Evolutionary conservation across 2,113 vertebrate genomes (phyloP).

Genomic region (Mus musculus): DNA sequence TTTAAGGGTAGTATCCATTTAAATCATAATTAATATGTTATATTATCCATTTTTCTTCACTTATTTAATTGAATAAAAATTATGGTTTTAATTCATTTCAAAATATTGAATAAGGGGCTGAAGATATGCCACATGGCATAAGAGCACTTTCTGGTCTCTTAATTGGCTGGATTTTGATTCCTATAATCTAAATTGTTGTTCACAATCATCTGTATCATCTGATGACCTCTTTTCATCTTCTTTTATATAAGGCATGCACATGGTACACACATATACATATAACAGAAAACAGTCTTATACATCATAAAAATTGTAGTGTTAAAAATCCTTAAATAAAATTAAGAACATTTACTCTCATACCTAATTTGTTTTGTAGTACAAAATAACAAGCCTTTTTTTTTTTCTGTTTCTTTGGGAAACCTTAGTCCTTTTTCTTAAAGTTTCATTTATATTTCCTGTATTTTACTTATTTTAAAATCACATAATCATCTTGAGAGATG

Average conservation of each 20-base stretch:
- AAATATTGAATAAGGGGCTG: not conserved
- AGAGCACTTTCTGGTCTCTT: not conserved
- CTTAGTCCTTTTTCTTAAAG: not conserved
- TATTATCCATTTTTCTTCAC: not conserved
- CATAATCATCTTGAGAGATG: not conserved
- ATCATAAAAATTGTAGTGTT: not conserved
- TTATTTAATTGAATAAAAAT: not conserved
- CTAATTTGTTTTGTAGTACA: not conserved
- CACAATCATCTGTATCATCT: not conserved
- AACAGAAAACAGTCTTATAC: not conserved
- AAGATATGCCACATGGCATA: not conserved
- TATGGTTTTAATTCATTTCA: not conserved
- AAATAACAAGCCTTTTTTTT: not conserved
- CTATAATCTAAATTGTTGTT: not conserved
- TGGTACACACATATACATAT: not conserved
- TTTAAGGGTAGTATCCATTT: not conserved
- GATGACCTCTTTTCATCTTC: not conserved
- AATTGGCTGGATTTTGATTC: not conserved
- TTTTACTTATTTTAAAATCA: not conserved
- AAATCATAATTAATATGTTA: not conserved
- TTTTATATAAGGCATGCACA: not conserved
- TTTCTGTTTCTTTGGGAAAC: not conserved
- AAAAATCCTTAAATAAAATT: not conserved
- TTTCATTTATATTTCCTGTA: not conserved
- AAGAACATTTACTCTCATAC: not conserved